phyloP scores from a whole-genome alignment of 2,797 vertebrate species.

The Xenopus petersii region DNA sequence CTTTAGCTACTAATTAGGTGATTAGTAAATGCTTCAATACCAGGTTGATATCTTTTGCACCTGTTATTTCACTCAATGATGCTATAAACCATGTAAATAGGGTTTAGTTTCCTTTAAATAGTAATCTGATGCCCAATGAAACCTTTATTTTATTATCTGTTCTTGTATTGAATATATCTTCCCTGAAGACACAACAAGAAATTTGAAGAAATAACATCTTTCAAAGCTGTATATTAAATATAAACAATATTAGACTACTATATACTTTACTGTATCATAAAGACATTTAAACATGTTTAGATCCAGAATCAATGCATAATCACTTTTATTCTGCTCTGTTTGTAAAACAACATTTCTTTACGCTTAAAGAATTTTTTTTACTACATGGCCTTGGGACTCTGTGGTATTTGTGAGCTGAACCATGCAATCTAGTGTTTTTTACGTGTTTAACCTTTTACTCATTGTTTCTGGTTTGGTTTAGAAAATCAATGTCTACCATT shows the following conservation, averaged over 20 bases:
- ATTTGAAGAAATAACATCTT: slow-evolving; percentile 30
- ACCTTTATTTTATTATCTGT: slow-evolving; percentile 37
- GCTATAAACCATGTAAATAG: too few relatives aligned
- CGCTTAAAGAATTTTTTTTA: not conserved
- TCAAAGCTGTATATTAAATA: slow-evolving; percentile 35
- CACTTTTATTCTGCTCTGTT: too few relatives aligned
- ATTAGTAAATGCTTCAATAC: too few relatives aligned
- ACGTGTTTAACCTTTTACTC: slow-evolving; percentile 4
- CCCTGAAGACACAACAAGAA: slow-evolving; percentile 23
- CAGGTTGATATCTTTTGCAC: too few relatives aligned
- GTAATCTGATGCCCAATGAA: not conserved
- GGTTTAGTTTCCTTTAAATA: slow-evolving; percentile 5
- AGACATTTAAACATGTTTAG: too few relatives aligned
- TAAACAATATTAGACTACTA: not conserved
- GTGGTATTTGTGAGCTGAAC: not conserved
- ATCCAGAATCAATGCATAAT: too few relatives aligned
- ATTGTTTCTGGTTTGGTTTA: slow-evolving; percentile 1
- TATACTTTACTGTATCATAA: not conserved
- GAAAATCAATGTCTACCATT: slow-evolving; percentile 7
- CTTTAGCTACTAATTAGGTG: too few relatives aligned
- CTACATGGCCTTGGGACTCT: not conserved
- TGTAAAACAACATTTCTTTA: too few relatives aligned
- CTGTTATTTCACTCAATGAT: too few relatives aligned
- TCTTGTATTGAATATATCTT: slow-evolving; percentile 23
- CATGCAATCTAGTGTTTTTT: not conserved